These are phyloP conservation scores for Zoanthus gigantus DNA, from an alignment of 92 coral and sea anemone species.

Conservation along the genomic window DNA sequence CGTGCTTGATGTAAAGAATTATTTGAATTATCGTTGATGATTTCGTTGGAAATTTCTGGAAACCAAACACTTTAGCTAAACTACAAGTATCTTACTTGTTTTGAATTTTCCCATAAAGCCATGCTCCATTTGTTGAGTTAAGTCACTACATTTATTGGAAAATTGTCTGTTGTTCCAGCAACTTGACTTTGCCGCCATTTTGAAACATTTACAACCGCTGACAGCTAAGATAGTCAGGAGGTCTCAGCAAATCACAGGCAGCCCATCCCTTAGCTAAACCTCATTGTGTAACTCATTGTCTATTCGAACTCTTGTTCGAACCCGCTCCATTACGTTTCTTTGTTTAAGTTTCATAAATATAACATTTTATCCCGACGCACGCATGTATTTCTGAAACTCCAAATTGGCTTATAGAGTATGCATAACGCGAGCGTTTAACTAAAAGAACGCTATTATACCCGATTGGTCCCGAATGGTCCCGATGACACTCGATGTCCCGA, in stretches of 20 bases:
- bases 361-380: too few relatives aligned
- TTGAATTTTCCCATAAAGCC: neutral
- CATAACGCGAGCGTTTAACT: too few relatives aligned
- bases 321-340: too few relatives aligned
- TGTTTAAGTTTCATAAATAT: too few relatives aligned
- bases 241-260: neutral
- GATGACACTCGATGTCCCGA: too few relatives aligned
- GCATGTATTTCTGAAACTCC: too few relatives aligned
- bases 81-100: slow-evolving; percentile 17
- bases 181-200: slow-evolving; percentile 73
- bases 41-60: neutral
- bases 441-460: too few relatives aligned
- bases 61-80: neutral
- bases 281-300: too few relatives aligned
- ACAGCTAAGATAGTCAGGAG: neutral
- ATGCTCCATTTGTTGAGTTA: slow-evolving; percentile 48
- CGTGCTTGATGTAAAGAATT: neutral
- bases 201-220: slow-evolving; percentile 29
- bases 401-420: too few relatives aligned
- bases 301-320: too few relatives aligned
- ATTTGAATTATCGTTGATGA: neutral
- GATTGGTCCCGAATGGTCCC: too few relatives aligned
- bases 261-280: too few relatives aligned
- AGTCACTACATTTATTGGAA: slow-evolving; percentile 7
- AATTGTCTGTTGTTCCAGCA: slow-evolving; percentile 71